Evolutionary conservation across 2,113 vertebrate species (phyloP), one percentile per base, ranked within the genome.

Genomic region (Eclectus roratus): DNA sequence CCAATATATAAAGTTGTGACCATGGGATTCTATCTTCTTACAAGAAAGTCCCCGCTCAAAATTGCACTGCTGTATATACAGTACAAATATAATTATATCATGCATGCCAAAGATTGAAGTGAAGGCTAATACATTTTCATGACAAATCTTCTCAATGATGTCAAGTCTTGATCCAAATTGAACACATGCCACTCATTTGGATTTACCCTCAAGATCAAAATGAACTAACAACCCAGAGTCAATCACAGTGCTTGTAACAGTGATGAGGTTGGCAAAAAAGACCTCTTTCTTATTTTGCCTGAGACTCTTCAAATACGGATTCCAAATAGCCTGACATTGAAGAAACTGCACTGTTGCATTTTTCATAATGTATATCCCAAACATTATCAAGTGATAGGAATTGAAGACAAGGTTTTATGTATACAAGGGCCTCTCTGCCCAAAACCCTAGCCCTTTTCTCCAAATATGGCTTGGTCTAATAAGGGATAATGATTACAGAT

Each of bases 241-340:
- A 73, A 39, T 55, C 39, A 19, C 47, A 68, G 44, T 68, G 18
- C 39, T 80, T 49, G 5, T 53, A 66, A 17, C 27, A 66, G 29
- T 58, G 16, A 53, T 76, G 25, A 58, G 6, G 15, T 5, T 44
- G 18, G 14, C 33, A 58, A 90, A 55, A 53, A 25, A 46, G 3
- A 4, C 1, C 2, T 24, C 4, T 2, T 19, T 31, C 47, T 25
- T 39, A 58, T 58, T 63, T 56, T 16, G 0, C 11, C 47, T 41
- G 11, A 79, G 19, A 17, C 6, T 74, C n/a, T 52, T 88, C 18
- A 63, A 25, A 63, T 33, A 31, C 2, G 18, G 52, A 24, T 37
- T 87, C 47, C 25, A 60, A 84, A 60, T 25, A 69, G 16, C 7
- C 18, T 41, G 31, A 68, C 19, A 3, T 1, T 37, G 44, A 84